Conservation (phyloP, 2,797 vertebrate genomes). For the Cynodonichthys magdalenae region DNA sequence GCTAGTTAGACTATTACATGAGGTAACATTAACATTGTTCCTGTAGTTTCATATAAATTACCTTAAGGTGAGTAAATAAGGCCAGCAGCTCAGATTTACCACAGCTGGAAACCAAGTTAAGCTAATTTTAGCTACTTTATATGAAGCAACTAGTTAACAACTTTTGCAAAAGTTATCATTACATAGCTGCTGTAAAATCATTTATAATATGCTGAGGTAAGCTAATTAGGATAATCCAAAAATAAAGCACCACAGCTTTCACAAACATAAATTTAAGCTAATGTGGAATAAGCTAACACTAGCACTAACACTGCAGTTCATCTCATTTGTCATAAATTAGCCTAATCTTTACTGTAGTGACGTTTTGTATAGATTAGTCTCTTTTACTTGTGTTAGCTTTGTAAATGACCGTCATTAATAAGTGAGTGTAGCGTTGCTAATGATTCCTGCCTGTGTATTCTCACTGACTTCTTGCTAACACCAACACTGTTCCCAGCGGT, state of each 20-base stretch:
- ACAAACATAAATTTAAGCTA: too few species aligned
- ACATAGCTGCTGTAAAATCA: too few species aligned
- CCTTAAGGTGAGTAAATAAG: not conserved
- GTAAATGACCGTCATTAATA: slow-evolving; percentile 3
- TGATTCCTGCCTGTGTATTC: slow-evolving; percentile 33
- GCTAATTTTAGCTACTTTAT: too few species aligned
- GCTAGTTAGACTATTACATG: not conserved
- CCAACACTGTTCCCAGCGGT: slow-evolving; percentile 6
- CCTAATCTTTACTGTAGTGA: too few species aligned
- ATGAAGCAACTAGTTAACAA: too few species aligned
- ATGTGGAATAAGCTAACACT: too few species aligned
- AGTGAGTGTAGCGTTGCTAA: slow-evolving; percentile 4
- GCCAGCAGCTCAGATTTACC: too few species aligned
- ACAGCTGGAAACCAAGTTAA: not conserved
- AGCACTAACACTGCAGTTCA: not conserved
- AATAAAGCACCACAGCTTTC: too few species aligned
- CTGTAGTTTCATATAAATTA: not conserved
- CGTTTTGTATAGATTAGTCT: accelerated
- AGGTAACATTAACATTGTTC: not conserved
- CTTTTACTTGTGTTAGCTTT: not conserved
- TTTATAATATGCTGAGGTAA: too few species aligned
- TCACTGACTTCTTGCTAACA: slow-evolving; percentile 3
- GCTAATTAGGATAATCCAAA: too few species aligned
- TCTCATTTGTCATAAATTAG: too few species aligned
- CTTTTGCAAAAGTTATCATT: too few species aligned